Evolutionary conservation across 2,113 vertebrate species (phyloP).

Genomic region (Austrofundulus limnaeus): DNA sequence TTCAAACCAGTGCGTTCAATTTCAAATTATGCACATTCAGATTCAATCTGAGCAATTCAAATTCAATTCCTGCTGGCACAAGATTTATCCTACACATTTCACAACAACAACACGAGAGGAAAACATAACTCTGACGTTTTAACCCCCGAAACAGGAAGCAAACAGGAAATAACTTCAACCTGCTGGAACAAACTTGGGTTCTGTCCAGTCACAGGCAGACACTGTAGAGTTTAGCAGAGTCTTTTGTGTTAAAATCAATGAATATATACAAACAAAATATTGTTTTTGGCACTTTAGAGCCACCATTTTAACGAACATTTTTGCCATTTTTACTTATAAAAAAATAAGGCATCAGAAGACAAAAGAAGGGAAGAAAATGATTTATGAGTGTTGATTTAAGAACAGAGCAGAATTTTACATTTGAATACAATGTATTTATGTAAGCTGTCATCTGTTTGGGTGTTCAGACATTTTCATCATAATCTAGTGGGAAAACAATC

Average conservation of each 20-base stretch:
- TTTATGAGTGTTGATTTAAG: too few species aligned
- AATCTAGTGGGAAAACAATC: too few species aligned
- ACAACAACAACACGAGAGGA: not conserved
- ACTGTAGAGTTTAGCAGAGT: not conserved
- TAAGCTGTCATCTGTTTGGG: too few species aligned
- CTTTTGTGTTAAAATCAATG: too few species aligned
- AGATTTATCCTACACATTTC: too few species aligned
- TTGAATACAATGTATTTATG: too few species aligned
- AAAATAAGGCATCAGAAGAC: not conserved
- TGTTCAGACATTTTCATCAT: too few species aligned
- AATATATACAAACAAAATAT: too few species aligned
- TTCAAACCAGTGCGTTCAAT: too few species aligned
- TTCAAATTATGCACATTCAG: too few species aligned
- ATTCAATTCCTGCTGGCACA: too few species aligned
- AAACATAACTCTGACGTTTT: not conserved
- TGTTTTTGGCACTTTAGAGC: not conserved
- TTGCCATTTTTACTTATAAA: not conserved
- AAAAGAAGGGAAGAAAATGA: not conserved
- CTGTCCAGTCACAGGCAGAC: not conserved
- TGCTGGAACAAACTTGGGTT: not conserved
- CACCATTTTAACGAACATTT: not conserved
- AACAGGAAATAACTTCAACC: constrained; percentile 4
- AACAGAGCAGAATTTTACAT: too few species aligned
- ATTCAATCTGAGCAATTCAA: not conserved
- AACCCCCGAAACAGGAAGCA: not conserved